phyloP scores from a whole-genome alignment of 2,888 invertebrate genomes.

The Apoderus coryli region DNA sequence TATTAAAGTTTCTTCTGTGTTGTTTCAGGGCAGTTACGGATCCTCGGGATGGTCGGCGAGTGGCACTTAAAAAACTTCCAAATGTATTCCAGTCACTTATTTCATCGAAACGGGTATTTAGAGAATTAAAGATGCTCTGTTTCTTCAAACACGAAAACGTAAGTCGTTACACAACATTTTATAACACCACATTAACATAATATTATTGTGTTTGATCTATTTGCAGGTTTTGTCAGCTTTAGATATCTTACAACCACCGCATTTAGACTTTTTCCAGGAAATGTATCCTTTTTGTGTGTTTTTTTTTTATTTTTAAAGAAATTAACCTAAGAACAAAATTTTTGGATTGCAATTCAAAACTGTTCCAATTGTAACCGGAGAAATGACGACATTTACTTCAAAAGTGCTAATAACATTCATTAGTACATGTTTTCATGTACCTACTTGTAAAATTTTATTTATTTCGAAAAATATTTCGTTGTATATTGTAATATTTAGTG shows the following conservation, averaged over 20 bases:
- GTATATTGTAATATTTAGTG: no score
- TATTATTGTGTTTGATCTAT: constrained; percentile 15
- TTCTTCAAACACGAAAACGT: constrained; percentile 99
- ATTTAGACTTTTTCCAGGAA: constrained; percentile 99
- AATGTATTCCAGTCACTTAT: constrained; percentile 99
- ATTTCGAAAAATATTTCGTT: no score
- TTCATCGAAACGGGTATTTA: constrained; percentile 95
- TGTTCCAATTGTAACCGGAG: no score
- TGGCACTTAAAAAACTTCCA: constrained; percentile 98
- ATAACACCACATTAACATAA: not conserved
- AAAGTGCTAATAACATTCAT: no score
- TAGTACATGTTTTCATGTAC: no score
- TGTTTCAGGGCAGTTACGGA: constrained; percentile 95
- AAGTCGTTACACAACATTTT: constrained; percentile 36
- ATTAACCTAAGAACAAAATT: no score
- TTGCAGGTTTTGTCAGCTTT: constrained; percentile 90
- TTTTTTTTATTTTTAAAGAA: no score
- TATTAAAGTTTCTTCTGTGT: constrained; percentile 22
- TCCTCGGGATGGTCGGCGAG: constrained; percentile 93
- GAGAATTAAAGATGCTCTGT: constrained; percentile 98
- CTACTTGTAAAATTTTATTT: no score
- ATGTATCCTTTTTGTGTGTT: constrained; percentile 79
- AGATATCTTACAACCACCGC: constrained; percentile 97
- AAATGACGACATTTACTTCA: no score
- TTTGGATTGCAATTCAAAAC: no score